A percentile compares a stretch with the other conserved stretches of the same genome.
Conservation (phyloP, 2,113 vertebrate genomes). For the Xiphorhynchus elegans region DNA sequence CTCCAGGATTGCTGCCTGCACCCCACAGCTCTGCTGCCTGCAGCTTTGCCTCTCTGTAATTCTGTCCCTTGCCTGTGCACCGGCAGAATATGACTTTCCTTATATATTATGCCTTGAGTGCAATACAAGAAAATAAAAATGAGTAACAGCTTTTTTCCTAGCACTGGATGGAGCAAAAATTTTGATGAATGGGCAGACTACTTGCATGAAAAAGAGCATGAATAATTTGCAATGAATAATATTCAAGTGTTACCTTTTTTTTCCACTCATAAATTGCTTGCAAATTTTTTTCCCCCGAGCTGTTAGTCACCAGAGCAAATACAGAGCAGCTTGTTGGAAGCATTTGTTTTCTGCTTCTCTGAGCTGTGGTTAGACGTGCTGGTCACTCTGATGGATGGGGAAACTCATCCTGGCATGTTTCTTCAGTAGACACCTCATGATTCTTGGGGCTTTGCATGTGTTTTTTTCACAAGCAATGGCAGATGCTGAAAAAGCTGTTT, state of each 20-base stretch:
- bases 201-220: constrained; percentile 52
- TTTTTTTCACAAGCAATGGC: not conserved
- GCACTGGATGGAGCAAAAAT: constrained; percentile 56
- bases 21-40: not conserved
- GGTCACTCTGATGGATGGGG: constrained; percentile 48
- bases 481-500: constrained; percentile 9
- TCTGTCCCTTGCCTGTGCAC: not conserved
- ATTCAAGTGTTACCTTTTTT: constrained; percentile 51
- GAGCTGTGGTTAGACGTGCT: not conserved
- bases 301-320: constrained; percentile 40
- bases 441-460: not conserved
- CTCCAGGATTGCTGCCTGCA: not conserved
- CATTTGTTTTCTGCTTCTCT: constrained; percentile 30
- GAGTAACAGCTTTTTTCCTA: constrained; percentile 60
- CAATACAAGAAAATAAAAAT: constrained; percentile 62
- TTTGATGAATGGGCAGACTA: constrained; percentile 59
- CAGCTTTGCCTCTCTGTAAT: not conserved
- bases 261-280: constrained; percentile 55
- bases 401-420: not conserved
- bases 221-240: constrained; percentile 68
- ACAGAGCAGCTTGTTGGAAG: constrained; percentile 4
- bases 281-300: not conserved
- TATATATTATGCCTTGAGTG: constrained; percentile 39
- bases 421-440: not conserved
- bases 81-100: not conserved